These are phyloP conservation scores for Antheraea mylitta DNA, from an alignment of 1,140 invertebrate genomes.

Conservation along the genomic window DNA sequence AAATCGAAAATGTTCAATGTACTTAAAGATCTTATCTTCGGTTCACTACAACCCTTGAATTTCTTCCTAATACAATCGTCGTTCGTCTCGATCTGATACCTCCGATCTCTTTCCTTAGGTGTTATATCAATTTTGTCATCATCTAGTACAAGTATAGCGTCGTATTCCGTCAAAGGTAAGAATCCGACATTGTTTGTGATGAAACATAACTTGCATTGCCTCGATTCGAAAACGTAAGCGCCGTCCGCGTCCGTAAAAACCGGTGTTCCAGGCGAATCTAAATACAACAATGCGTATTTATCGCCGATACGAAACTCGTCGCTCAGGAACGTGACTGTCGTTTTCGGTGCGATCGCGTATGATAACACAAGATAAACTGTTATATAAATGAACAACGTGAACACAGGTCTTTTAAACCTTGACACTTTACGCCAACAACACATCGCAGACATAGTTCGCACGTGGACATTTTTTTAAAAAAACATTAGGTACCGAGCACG, in stretches of 20 bases:
- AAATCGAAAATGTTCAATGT: constrained; percentile 21
- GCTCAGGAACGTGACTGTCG: constrained; percentile 27
- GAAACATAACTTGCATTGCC: constrained; percentile 32
- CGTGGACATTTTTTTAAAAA: constrained; percentile 16
- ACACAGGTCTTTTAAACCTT: constrained; percentile 23
- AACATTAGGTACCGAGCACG: not conserved
- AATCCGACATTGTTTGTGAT: constrained; percentile 41
- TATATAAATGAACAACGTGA: constrained; percentile 24
- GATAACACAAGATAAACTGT: constrained; percentile 27
- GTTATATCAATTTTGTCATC: constrained; percentile 14
- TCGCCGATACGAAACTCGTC: constrained; percentile 30
- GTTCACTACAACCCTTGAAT: constrained; percentile 24
- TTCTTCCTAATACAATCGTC: constrained; percentile 27
- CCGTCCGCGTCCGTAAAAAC: constrained; percentile 31
- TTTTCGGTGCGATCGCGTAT: constrained; percentile 22
- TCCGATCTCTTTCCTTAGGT: constrained; percentile 21
- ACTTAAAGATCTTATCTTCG: constrained; percentile 25
- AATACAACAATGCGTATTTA: constrained; percentile 33
- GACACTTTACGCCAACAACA: constrained; percentile 34
- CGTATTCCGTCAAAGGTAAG: constrained; percentile 33
- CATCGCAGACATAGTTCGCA: constrained; percentile 24
- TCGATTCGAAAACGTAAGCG: constrained; percentile 26
- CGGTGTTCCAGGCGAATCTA: constrained; percentile 20
- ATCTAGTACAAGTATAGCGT: constrained; percentile 28
- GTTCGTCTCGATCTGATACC: constrained; percentile 28